Base-by-base conservation (phyloP, 2,797 vertebrate species). In the Paramormyrops hopkinsi region DNA sequence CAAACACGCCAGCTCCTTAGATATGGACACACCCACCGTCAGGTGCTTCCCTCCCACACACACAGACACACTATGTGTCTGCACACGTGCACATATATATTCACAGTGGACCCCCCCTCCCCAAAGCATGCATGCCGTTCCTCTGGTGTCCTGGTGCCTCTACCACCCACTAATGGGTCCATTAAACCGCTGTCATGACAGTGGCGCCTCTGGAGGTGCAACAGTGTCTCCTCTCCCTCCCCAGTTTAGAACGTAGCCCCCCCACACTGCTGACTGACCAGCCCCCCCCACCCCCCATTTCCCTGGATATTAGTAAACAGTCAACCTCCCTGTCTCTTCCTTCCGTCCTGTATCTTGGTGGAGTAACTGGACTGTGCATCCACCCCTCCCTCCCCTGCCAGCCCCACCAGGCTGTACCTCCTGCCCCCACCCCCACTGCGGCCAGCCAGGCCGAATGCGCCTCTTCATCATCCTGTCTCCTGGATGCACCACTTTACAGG, bases 401-500 rank as follows among this genome's bases (percentile, higher is more conserved):
- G 62, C 25, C 65, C 65, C 56, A 62, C 3, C 56, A 9, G 65
- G 2, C 65, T 73, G 65, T 7, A 5, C 65, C 62, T 6, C 25
- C 22, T 12, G 22, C 62, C 65, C 69, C 69, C 33, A 12, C 25
- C 11, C 65, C 65, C 33, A 17, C 69, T 37, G 29, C 62, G 3
- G 29, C 14, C 4, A 33, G 11, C 69, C 69, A 2, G 12, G 69
- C 69, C 12, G 12, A 33, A 37, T 37, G 12, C 0, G 12, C 69
- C 29, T 76, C 69, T 33, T 76, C 69, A 76, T 76, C 69, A 76
- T 76, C 29, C 69, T 76, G 69, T 76, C 69, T 76, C 69, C 62
- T 14, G 69, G 33, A 76, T 76, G 29, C 69, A 41, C 69, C 29
- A 41, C 4, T 76, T 76, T 76, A 19, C 25, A 33, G 33, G 33